Base-by-base conservation (phyloP, 2,797 vertebrate species). In the Thamnophis elegans region DNA sequence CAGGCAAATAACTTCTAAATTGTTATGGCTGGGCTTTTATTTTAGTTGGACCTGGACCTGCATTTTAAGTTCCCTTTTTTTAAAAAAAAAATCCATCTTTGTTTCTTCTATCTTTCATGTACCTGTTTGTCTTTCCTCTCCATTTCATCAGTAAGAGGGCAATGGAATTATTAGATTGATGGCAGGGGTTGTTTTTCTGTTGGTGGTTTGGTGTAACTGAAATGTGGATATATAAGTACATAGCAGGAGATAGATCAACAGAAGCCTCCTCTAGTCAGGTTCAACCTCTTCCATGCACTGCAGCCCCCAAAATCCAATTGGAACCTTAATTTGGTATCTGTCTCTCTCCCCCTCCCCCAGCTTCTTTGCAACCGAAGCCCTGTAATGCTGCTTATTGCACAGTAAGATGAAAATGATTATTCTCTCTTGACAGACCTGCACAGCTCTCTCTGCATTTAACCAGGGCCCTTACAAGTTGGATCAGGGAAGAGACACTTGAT, bases 401-500 rank as follows among this genome's bases (percentile, higher is more conserved):
- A 92, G 85, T 25, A 22, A 95, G 96, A 95, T 95, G 95, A 95
- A 97, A 98, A 98, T 96, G 95, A 97, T 97, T 97, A 97, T 97
- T 98, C 95, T 95, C 95, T 94, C 95, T 97, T 97, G 95, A 97
- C 96, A 97, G 97, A 97, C 95, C 96, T 95, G 95, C 96, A 97
- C 96, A 96, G 97, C 93, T 68, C 96, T 91, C 96, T 97, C 95
- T 96, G 95, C 96, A 93, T 97, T 97, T 97, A 97, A 96, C 95
- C 97, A 90, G 94, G 94, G 94, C 87, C 95, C 95, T 96, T 96
- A 96, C 88, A 94, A 96, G 96, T 96, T 97, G 97, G 97, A 98
- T 98, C 97, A 96, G 93, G 96, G 97, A 96, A 95, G 98, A 98
- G 98, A 98, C 94, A 98, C 95, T 97, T 96, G 98, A 98, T 98